phyloP scores from a whole-genome alignment of 2,888 invertebrate species.

The Chorisops tibialis region DNA sequence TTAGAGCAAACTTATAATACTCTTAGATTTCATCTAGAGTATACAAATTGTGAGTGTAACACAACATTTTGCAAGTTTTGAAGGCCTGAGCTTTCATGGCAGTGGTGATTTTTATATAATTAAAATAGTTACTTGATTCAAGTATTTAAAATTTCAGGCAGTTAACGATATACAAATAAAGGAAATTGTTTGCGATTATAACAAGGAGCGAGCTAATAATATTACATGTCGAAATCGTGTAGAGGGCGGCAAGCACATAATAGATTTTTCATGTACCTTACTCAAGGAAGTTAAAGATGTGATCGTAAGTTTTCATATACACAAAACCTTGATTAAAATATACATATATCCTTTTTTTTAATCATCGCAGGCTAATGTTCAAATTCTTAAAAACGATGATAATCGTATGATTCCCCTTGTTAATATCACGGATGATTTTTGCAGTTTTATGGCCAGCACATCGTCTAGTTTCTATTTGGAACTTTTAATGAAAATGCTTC shows the following conservation, averaged over 20 bases:
- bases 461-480: conserved; percentile 23
- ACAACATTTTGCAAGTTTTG: too few relatives aligned
- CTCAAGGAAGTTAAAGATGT: conserved; percentile 20
- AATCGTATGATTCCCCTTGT: conserved; percentile 8
- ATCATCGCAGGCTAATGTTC: conserved; percentile 5
- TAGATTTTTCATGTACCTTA: conserved; percentile 14
- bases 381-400: conserved; percentile 12
- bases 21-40: too few relatives aligned
- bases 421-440: conserved; percentile 27
- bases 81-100: too few relatives aligned
- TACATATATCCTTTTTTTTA: neutral
- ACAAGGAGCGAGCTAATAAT: conserved; percentile 13
- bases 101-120: too few relatives aligned
- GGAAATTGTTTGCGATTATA: conserved; percentile 16
- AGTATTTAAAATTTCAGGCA: conserved; percentile 7
- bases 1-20: too few relatives aligned
- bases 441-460: conserved; percentile 26
- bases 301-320: conserved; percentile 10
- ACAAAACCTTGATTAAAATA: neutral
- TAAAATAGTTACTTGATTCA: too few relatives aligned
- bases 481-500: conserved; percentile 20
- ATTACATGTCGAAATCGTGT: conserved; percentile 10
- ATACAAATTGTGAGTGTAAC: too few relatives aligned
- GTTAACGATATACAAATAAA: conserved; percentile 18
- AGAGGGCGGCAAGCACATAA: neutral